Evolutionary conservation across 1,140 invertebrate species (phyloP).

Genomic region (Carposina sasakii): DNA sequence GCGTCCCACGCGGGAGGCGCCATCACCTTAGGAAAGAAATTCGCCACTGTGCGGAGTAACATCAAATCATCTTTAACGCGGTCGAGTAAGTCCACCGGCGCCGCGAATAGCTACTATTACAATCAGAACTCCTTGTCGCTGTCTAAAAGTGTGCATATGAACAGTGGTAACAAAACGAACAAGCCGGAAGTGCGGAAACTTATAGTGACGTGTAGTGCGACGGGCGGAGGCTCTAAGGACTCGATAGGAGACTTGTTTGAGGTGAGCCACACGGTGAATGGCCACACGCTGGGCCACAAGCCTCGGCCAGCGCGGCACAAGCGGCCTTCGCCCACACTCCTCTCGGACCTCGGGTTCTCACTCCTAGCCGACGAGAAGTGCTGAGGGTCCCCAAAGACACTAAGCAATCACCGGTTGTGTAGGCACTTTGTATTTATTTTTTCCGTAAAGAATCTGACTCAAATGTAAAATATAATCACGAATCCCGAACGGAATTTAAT

Average conservation of each 20-base stretch:
- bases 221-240: constrained; percentile 29
- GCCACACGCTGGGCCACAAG: constrained; percentile 27
- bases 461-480: constrained; percentile 50
- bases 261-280: constrained; percentile 46
- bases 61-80: constrained; percentile 58
- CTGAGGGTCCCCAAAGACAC: constrained; percentile 37
- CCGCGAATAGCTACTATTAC: constrained; percentile 46
- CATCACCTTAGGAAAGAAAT: constrained; percentile 55
- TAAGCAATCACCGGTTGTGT: constrained; percentile 61
- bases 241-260: constrained; percentile 51
- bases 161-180: constrained; percentile 55
- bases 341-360: constrained; percentile 62
- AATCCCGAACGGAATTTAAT: constrained; percentile 49
- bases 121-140: constrained; percentile 44
- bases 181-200: constrained; percentile 65
- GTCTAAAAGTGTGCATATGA: constrained; percentile 57
- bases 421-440: constrained; percentile 68
- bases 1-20: constrained; percentile 61
- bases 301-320: constrained; percentile 27
- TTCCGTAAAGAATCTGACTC: constrained; percentile 59
- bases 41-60: constrained; percentile 62
- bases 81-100: constrained; percentile 37
- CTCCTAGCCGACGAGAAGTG: constrained; percentile 69
- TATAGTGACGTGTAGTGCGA: constrained; percentile 58
- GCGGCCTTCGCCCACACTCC: constrained; percentile 35